phyloP scores from a whole-genome alignment of 2,113 vertebrate species.

The Pithys albifrons region DNA sequence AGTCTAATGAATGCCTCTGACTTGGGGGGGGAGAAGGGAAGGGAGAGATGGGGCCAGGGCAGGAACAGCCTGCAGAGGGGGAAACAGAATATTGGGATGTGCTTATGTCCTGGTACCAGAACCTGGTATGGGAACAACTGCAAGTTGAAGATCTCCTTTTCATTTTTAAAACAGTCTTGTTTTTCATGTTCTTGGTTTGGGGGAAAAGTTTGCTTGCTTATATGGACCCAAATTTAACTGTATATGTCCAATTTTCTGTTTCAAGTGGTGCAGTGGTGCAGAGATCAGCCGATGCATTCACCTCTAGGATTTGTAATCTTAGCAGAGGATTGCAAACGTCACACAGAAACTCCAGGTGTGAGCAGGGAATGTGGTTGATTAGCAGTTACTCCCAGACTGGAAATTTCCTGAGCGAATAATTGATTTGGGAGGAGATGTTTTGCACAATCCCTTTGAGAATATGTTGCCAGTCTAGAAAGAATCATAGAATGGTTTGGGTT shows the following conservation, averaged over 20 bases:
- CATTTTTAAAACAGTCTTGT: background rate
- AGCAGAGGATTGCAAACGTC: background rate
- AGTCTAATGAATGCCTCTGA: background rate
- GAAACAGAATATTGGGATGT: rapidly evolving
- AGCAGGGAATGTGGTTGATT: background rate
- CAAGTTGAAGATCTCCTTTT: too few relatives aligned
- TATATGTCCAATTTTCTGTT: background rate
- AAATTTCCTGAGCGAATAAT: background rate
- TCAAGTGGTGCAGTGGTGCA: background rate
- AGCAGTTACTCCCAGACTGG: background rate
- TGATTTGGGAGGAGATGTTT: background rate
- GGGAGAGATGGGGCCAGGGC: background rate
- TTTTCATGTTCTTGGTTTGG: background rate
- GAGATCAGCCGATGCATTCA: background rate
- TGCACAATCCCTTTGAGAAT: background rate
- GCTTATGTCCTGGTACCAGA: background rate
- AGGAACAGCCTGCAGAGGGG: background rate
- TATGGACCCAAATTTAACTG: background rate
- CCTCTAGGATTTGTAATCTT: background rate
- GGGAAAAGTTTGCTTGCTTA: background rate
- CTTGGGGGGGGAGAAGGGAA: background rate
- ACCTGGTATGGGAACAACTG: background rate
- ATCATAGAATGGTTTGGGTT: background rate
- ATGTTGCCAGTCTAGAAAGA: background rate
- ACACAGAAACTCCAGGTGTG: background rate